Conservation (phyloP, 2,888 invertebrate species). For the Volucella inflata region DNA sequence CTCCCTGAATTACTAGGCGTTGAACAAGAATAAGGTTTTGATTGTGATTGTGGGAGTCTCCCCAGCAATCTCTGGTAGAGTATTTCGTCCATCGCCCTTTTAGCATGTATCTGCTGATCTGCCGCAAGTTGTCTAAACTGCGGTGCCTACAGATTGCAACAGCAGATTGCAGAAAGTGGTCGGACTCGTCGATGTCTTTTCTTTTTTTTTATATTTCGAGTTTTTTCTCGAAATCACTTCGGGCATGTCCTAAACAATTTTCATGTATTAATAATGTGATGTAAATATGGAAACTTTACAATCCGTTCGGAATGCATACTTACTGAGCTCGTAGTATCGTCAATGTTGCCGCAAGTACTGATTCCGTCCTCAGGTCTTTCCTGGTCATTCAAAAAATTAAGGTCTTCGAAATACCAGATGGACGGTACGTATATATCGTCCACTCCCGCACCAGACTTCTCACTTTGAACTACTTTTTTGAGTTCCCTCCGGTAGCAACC, state of each 20-base stretch:
- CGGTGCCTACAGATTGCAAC: slow-evolving; percentile 22
- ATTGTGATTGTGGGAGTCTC: slow-evolving; percentile 1
- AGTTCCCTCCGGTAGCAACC: slow-evolving; percentile 40
- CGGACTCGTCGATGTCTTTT: slow-evolving; percentile 17
- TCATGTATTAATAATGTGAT: not conserved
- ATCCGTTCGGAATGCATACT: slow-evolving; percentile 16
- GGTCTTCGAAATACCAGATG: too few relatives aligned
- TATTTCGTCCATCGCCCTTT: slow-evolving; percentile 19
- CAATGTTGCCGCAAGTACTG: not conserved
- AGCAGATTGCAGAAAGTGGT: slow-evolving; percentile 22
- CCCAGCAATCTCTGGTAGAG: slow-evolving; percentile 7
- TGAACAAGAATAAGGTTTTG: not conserved
- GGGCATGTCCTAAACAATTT: not conserved
- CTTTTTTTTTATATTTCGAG: slow-evolving; percentile 1
- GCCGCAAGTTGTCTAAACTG: slow-evolving; percentile 21
- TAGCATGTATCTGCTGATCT: slow-evolving; percentile 27
- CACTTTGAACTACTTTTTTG: slow-evolving; percentile 20
- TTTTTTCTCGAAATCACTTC: not conserved
- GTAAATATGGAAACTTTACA: slow-evolving; percentile 4
- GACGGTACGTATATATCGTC: too few relatives aligned
- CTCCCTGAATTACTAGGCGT: not conserved
- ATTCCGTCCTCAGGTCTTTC: too few relatives aligned
- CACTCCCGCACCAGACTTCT: slow-evolving; percentile 20
- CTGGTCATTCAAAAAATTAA: too few relatives aligned
- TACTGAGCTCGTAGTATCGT: not conserved